Percentiles rank a stretch among this genome's conserved stretches.
Evolutionary conservation across 35 echinoderm and acorn worm species (phyloP).

Genomic region (Heliocidaris tuberculata): DNA sequence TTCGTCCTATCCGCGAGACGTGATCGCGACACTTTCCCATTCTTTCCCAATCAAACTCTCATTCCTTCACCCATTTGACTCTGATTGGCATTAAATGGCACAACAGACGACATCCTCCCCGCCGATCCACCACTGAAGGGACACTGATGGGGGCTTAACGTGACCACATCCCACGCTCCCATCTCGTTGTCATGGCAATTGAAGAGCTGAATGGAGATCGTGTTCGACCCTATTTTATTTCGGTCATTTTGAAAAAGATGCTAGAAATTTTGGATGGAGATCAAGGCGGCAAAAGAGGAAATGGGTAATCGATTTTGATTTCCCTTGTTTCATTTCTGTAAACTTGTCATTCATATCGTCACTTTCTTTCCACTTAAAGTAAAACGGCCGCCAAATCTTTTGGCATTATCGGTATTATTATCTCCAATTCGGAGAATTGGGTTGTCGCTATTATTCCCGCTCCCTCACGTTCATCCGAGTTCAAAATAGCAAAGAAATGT

Average conservation of each 20-base stretch:
- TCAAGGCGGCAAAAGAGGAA: not conserved
- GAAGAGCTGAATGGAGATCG: not conserved
- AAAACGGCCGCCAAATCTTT: not conserved
- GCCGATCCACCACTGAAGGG: not conserved
- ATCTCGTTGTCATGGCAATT: conserved; percentile 1
- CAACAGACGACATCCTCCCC: conserved; percentile 22
- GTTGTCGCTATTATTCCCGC: too few species aligned
- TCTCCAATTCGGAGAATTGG: not conserved
- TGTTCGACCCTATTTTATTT: conserved; percentile 11
- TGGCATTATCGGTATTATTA: not conserved
- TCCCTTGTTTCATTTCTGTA: not conserved
- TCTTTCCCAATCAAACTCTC: conserved; percentile 1
- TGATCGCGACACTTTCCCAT: conserved; percentile 7
- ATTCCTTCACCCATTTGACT: not conserved
- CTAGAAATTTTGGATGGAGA: not conserved
- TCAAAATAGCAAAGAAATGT: too few species aligned
- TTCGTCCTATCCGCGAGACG: not conserved
- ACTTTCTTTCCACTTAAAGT: not conserved
- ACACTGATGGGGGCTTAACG: conserved; percentile 7
- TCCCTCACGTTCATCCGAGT: too few species aligned
- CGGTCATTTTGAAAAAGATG: not conserved
- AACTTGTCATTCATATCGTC: not conserved
- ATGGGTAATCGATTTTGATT: not conserved
- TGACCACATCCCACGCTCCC: not conserved
- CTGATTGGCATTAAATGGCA: conserved; percentile 30